Percentiles rank a stretch among this genome's conserved stretches.
phyloP scores from a whole-genome alignment of 2,797 vertebrate species.

The Argya squamiceps region DNA sequence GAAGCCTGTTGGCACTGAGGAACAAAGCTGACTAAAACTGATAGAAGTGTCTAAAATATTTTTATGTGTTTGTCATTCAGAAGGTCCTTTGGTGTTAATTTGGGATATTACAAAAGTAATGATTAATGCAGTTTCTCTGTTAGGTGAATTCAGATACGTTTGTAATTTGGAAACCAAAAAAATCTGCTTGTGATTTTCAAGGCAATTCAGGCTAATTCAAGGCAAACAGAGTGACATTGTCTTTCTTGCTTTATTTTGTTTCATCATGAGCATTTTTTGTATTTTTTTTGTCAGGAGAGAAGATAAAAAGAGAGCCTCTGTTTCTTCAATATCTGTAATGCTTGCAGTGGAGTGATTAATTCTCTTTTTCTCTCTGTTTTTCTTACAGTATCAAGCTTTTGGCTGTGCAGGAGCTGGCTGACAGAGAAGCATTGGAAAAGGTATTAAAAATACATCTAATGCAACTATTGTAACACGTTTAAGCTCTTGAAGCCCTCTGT shows the following conservation, averaged over 20 bases:
- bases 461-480: background rate
- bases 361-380: background rate
- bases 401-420: slow-evolving; percentile 91
- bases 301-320: background rate
- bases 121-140: background rate
- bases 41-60: background rate
- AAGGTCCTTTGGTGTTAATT: background rate
- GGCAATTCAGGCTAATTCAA: background rate
- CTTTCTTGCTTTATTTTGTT: background rate
- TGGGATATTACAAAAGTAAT: background rate
- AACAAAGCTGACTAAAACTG: background rate
- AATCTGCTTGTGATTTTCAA: background rate
- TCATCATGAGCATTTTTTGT: background rate
- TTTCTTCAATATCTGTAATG: background rate
- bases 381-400: slow-evolving; percentile 90
- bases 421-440: slow-evolving; percentile 92
- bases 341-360: background rate
- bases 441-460: slow-evolving; percentile 61
- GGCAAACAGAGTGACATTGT: background rate
- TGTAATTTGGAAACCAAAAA: background rate
- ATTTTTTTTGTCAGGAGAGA: background rate
- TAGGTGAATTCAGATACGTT: background rate
- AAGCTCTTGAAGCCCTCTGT: background rate
- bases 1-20: background rate
- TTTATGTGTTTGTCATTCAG: background rate